Evolutionary conservation across 1,140 invertebrate genomes (phyloP).

Genomic region (Pseudomyrmex gracilis): DNA sequence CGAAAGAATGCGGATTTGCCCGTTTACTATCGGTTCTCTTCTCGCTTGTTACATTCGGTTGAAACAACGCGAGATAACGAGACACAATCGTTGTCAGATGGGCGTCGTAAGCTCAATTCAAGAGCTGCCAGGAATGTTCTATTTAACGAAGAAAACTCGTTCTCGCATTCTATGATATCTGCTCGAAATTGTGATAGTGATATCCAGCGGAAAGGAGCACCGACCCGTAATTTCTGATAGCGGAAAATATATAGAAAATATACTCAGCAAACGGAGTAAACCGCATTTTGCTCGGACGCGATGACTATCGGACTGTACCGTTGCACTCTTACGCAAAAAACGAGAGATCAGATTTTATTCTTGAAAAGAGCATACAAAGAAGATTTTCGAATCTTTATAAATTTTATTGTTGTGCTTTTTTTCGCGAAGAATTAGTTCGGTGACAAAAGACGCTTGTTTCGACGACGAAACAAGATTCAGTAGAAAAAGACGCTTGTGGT

Average conservation of each 20-base stretch:
- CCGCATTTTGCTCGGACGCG: not conserved
- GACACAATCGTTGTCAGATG: slow-evolving; percentile 23
- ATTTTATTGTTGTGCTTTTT: no score
- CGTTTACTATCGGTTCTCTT: not conserved
- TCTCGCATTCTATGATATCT: slow-evolving; percentile 18
- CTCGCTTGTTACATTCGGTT: slow-evolving; percentile 16
- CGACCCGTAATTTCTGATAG: slow-evolving; percentile 18
- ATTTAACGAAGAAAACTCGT: slow-evolving; percentile 26
- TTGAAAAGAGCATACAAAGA: no score
- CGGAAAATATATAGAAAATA: not conserved
- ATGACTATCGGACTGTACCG: not conserved
- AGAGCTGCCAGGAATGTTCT: slow-evolving; percentile 15
- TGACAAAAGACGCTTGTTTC: no score
- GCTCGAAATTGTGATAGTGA: slow-evolving; percentile 2
- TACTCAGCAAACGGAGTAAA: not conserved
- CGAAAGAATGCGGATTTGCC: slow-evolving; percentile 6
- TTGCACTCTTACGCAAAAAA: no score
- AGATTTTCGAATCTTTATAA: no score
- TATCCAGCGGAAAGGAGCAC: slow-evolving; percentile 15
- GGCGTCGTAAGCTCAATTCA: not conserved
- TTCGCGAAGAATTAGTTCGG: no score
- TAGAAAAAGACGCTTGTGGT: no score
- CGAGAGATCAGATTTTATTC: no score
- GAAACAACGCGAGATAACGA: slow-evolving; percentile 34
- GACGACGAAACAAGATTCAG: no score